These are phyloP conservation scores for Orussus abietinus DNA, from an alignment of 1,140 invertebrate species.

Conservation along the genomic window DNA sequence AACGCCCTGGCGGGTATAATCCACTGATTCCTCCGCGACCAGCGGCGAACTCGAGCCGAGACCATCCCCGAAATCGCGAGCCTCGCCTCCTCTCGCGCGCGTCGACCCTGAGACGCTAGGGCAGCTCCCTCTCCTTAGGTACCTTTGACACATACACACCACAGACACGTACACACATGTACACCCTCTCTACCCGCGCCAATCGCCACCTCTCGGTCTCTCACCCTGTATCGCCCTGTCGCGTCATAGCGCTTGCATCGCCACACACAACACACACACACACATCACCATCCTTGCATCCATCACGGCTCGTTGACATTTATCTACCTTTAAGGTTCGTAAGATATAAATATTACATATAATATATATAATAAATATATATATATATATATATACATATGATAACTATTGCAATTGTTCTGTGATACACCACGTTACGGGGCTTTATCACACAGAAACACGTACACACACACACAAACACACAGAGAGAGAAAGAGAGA, in stretches of 20 bases:
- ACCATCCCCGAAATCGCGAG: too few relatives aligned
- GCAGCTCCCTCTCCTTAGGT: slow-evolving; percentile 8
- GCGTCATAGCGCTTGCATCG: slow-evolving; percentile 44
- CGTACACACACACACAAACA: slow-evolving; percentile 32
- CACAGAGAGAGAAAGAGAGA: too few relatives aligned
- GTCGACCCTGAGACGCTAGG: slow-evolving; percentile 1
- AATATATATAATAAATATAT: slow-evolving; percentile 24
- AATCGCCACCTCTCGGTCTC: slow-evolving; percentile 33
- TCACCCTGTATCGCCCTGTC: slow-evolving; percentile 42
- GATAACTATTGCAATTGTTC: slow-evolving; percentile 52
- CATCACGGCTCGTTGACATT: slow-evolving; percentile 49
- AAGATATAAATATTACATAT: slow-evolving; percentile 44
- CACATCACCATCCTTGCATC: slow-evolving; percentile 43
- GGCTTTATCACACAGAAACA: slow-evolving; percentile 49
- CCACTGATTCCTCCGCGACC: slow-evolving; percentile 48
- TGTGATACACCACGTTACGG: slow-evolving; percentile 55
- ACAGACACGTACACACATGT: slow-evolving; percentile 9
- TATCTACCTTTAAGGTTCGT: slow-evolving; percentile 48
- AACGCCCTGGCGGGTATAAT: slow-evolving; percentile 75
- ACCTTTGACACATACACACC: slow-evolving; percentile 15
- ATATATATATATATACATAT: slow-evolving; percentile 25
- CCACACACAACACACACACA: too few relatives aligned
- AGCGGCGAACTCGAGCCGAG: too few relatives aligned
- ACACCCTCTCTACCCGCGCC: neutral
- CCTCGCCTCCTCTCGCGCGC: too few relatives aligned